Base-by-base conservation (phyloP, 2,797 vertebrate genomes). In the Microctenopoma lineatum region DNA sequence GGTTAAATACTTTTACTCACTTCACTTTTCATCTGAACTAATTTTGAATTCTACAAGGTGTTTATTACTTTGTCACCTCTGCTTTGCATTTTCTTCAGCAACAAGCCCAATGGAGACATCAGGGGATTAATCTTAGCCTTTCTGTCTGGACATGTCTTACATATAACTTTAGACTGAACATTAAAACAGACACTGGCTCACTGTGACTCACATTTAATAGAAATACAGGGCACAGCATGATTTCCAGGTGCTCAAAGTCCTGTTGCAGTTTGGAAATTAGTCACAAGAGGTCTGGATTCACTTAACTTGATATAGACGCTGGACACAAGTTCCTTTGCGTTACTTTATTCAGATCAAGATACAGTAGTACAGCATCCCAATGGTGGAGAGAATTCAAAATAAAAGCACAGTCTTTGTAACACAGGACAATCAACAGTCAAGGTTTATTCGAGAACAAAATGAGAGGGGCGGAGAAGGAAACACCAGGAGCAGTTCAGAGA, bases 331-430 rank as follows among this genome's bases (percentile, higher is more conserved):
- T 83, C 46, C 50, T 76, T 81, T 87, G 83, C 85, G 84, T 92
- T 88, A 93, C 85, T 95, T 94, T 94, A 95, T 94, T 94, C 84
- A 87, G 86, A 84, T 92, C 71, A 87, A 90, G 84, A 83, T 85
- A 92, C 89, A 92, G 90, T 91, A 92, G 92, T 90, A 92, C 87
- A 93, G 87, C 80, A 79, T 87, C 84, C 77, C 79, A 86, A 87
- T 54, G 80, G 70, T 78, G 69, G 58, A 82, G 77, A 74, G 56
- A 78, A 72, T 72, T 84, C 57, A 88, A 90, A 91, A 88, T 86
- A 81, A 86, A 91, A 87, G 77, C 87, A 79, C 86, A 83, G 79
- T 88, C 68, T 86, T 84, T 32, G 79, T 75, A 76, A 87, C 82
- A 90, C 75, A 87, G 74, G 87, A 91, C 90, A 91, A 90, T 84